Percentiles rank a stretch among this genome's conserved stretches.
Evolutionary conservation across 2,797 vertebrate species (phyloP).

Genomic region (Crenuchus spilurus): DNA sequence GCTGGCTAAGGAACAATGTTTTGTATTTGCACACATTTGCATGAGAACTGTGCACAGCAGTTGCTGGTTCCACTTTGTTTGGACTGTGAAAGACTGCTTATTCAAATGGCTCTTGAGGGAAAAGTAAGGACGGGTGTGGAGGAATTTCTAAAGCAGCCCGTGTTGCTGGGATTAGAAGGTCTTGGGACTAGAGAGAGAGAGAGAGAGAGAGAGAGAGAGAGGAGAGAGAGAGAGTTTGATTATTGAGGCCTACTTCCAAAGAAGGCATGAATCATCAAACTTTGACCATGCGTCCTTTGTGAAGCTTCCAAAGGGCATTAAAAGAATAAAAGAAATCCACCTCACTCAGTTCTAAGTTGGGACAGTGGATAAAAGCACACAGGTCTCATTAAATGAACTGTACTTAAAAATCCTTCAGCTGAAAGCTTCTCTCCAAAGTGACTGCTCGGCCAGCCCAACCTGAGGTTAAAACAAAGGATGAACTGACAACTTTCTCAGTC

Average conservation of each 20-base stretch:
- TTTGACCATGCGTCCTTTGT: constrained; percentile 25
- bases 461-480: too few relatives aligned
- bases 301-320: constrained; percentile 14
- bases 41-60: constrained; percentile 65
- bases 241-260: constrained; percentile 41
- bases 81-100: constrained; percentile 57
- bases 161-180: constrained; percentile 56
- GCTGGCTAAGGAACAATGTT: constrained; percentile 59
- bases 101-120: constrained; percentile 48
- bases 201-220: constrained; percentile 59
- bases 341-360: constrained; percentile 12
- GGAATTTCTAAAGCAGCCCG: constrained; percentile 41
- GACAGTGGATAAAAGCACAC: constrained; percentile 1
- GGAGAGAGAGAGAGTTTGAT: constrained; percentile 55
- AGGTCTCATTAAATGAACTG: constrained; percentile 12
- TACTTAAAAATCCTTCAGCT: neutral
- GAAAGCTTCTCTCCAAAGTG: neutral
- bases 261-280: constrained; percentile 43
- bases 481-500: too few relatives aligned
- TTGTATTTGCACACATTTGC: constrained; percentile 75
- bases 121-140: constrained; percentile 45
- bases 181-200: constrained; percentile 41
- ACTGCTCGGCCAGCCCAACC: too few relatives aligned
- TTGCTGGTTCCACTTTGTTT: constrained; percentile 60
- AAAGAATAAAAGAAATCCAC: constrained; percentile 5